phyloP scores from a whole-genome alignment of 2,888 invertebrate genomes.

The Torymus aiolomorphi region DNA sequence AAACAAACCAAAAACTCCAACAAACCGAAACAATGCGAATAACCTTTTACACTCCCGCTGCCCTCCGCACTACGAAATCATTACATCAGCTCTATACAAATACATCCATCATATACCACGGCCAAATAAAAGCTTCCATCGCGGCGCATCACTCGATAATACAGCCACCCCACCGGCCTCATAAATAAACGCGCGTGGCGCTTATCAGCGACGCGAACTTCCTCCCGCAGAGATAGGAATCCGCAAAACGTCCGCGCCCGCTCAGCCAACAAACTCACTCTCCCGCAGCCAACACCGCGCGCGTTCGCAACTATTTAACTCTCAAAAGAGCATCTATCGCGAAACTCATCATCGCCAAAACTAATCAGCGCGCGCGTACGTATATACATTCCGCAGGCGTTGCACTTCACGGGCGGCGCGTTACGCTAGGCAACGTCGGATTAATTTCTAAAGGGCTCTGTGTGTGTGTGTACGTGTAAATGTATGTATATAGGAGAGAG shows the following conservation, averaged over 20 bases:
- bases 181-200: neutral
- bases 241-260: conserved; percentile 31
- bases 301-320: conserved; percentile 14
- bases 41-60: too few species aligned
- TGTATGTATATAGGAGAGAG: too few species aligned
- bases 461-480: too few species aligned
- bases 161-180: too few species aligned
- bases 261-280: neutral
- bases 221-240: conserved; percentile 20
- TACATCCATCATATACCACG: too few species aligned
- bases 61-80: too few species aligned
- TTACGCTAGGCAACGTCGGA: conserved; percentile 28
- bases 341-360: conserved; percentile 32
- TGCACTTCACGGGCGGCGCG: conserved; percentile 2
- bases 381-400: neutral
- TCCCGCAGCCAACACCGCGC: too few species aligned
- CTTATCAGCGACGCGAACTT: conserved; percentile 35
- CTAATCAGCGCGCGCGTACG: conserved; percentile 23
- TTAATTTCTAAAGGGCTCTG: conserved; percentile 46
- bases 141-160: too few species aligned
- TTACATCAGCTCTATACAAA: too few species aligned
- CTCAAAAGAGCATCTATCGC: conserved; percentile 26
- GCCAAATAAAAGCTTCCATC: too few species aligned
- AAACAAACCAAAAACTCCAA: too few species aligned
- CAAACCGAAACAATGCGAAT: too few species aligned